Conservation (phyloP, 2,888 invertebrate species). For the Panopea generosa region DNA sequence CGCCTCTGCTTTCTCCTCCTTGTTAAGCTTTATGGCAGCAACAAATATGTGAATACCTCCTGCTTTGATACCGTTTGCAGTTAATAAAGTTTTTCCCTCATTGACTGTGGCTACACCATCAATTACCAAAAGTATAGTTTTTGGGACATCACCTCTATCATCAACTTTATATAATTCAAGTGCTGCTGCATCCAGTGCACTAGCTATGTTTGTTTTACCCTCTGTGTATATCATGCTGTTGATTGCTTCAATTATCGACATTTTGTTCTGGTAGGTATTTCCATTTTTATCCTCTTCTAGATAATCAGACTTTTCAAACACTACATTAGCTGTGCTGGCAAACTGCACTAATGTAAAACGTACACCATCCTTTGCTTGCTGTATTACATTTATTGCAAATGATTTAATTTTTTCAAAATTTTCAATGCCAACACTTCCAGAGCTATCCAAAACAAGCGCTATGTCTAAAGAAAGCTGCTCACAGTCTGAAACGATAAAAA, state of each 20-base stretch:
- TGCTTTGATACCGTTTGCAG: slow-evolving; percentile 7
- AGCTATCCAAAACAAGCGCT: slow-evolving; percentile 45
- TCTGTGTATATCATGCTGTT: slow-evolving; percentile 17
- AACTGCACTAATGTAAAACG: slow-evolving; percentile 36
- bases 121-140: slow-evolving; percentile 30
- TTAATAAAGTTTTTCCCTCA: neutral
- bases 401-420: slow-evolving; percentile 26
- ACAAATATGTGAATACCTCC: slow-evolving; percentile 24
- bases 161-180: slow-evolving; percentile 12
- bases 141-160: slow-evolving; percentile 24
- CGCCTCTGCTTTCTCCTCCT: slow-evolving; percentile 16
- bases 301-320: slow-evolving; percentile 32
- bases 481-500: slow-evolving; percentile 40
- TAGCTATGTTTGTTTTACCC: slow-evolving; percentile 46
- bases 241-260: slow-evolving; percentile 15
- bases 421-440: slow-evolving; percentile 35
- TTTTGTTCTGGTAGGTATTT: slow-evolving; percentile 19
- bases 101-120: slow-evolving; percentile 46
- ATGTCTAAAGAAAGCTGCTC: slow-evolving; percentile 33
- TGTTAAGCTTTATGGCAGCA: slow-evolving; percentile 33
- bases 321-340: slow-evolving; percentile 6
- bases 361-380: slow-evolving; percentile 22
- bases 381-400: slow-evolving; percentile 33
- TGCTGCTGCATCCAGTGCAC: slow-evolving; percentile 38
- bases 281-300: slow-evolving; percentile 16